phyloP scores from a whole-genome alignment of 2,113 vertebrate species.

The Neodon shergylaensis region DNA sequence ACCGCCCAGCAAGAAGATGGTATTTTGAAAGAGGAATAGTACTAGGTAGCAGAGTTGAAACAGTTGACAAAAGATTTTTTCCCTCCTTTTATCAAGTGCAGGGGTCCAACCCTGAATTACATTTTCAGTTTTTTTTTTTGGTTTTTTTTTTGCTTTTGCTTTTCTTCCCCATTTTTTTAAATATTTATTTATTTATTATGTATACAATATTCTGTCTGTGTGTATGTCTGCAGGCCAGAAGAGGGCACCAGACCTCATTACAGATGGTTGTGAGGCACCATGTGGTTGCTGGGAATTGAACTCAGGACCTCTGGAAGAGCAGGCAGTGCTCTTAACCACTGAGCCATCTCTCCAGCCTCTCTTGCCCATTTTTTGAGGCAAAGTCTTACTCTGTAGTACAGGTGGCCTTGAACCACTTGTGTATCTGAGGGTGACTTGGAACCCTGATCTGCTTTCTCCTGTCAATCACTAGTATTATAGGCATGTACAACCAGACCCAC shows the following conservation, averaged over 20 bases:
- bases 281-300: too few relatives aligned
- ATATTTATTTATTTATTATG: too few relatives aligned
- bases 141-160: too few relatives aligned
- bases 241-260: too few relatives aligned
- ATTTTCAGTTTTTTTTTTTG: not conserved
- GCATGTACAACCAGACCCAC: not conserved
- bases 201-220: too few relatives aligned
- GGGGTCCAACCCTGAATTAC: not conserved
- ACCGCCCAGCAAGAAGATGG: not conserved
- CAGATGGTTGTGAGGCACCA: too few relatives aligned
- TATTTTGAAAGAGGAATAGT: slow-evolving; percentile 7
- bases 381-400: not conserved
- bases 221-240: too few relatives aligned
- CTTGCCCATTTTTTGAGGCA: not conserved
- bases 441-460: not conserved
- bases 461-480: not conserved
- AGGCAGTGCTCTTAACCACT: too few relatives aligned
- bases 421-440: not conserved
- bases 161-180: not conserved
- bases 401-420: not conserved
- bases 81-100: not conserved
- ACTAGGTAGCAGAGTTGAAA: not conserved
- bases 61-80: not conserved
- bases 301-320: too few relatives aligned
- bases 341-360: too few relatives aligned